Evolutionary conservation across 1,140 invertebrate species (phyloP), one percentile per base, ranked within the genome.

Genomic region (Drosophila oshimai): DNA sequence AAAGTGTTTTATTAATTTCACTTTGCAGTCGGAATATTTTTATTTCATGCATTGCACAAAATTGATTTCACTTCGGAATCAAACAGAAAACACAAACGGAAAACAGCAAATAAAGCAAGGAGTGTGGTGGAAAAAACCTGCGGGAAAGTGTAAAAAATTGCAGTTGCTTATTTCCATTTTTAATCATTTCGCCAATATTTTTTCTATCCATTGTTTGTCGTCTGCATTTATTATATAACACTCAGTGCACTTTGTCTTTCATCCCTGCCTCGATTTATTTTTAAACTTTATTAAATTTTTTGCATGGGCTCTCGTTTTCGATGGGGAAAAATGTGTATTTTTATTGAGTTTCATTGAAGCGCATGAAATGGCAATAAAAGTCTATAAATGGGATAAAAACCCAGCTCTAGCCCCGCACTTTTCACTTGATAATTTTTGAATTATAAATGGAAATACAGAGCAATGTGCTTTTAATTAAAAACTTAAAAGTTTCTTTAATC

Each of bases 281-380:
- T 68, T 5, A 44, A 26, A 9, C 26, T 28, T 54, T 53, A 50
- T 45, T 33, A 18, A 39, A 54, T 28, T 65, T 34, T 58, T 50
- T 31, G 42, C 49, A 10, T 36, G 15, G 42, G 58, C 60, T 51
- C 24, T 64, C 37, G 24, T 34, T 49, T 55, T 36, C 28, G 22
- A 33, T 39, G 54, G 24, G 36, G 28, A 67, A 72, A 77, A 84
- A 74, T 53, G 18, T 33, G 20, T 62, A 60, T 76, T 86, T 87
- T 80, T 87, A 86, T 86, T 86, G 76, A 81, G 81, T 81, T 86
- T 76, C 73, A 87, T 80, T 86, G 81, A 81, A 87, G 81, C 81
- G 81, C 71, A 80, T 75, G 71, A 87, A 86, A 86, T 86, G 86
- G 81, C 81, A 76, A 81, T 86, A 87, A 86, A 86, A 84, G 75